A percentile compares a stretch with the other conserved stretches of the same genome.
Conservation (phyloP, 2,888 invertebrate genomes). For the Melanchra persicariae region DNA sequence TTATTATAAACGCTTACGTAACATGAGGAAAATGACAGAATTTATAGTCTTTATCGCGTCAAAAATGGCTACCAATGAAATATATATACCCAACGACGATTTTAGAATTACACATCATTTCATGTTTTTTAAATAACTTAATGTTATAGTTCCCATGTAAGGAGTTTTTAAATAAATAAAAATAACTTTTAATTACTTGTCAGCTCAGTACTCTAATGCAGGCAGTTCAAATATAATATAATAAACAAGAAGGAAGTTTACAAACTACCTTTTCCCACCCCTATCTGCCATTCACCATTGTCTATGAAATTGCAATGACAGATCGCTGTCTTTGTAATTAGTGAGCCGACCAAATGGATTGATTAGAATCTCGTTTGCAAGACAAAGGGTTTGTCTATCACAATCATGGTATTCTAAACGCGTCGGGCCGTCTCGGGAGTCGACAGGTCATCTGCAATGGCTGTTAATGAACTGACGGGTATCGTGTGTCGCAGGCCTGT, state of each 20-base stretch:
- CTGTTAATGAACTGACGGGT: slow-evolving; percentile 69
- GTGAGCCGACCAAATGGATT: slow-evolving; percentile 56
- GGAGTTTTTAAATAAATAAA: not conserved
- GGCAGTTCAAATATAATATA: not conserved
- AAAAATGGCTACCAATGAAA: slow-evolving; percentile 3
- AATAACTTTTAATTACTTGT: not conserved
- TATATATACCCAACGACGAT: not conserved
- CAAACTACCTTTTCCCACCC: slow-evolving; percentile 28
- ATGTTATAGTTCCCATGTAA: not conserved
- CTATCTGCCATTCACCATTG: slow-evolving; percentile 47
- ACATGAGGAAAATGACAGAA: slow-evolving; percentile 29
- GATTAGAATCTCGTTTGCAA: slow-evolving; percentile 70
- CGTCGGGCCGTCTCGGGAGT: slow-evolving; percentile 1
- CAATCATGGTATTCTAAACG: slow-evolving; percentile 39
- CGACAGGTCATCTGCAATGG: slow-evolving; percentile 61
- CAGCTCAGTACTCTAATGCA: not conserved
- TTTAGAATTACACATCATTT: slow-evolving; percentile 9
- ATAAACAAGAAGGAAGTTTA: slow-evolving; percentile 20
- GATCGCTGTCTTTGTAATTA: slow-evolving; percentile 49
- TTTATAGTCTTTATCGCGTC: slow-evolving; percentile 1
- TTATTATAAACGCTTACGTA: not conserved
- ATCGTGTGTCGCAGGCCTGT: slow-evolving; percentile 56
- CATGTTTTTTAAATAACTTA: not conserved
- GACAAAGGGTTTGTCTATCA: slow-evolving; percentile 59
- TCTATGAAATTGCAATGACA: slow-evolving; percentile 38